Evolutionary conservation across 2,797 vertebrate species (phyloP).

Genomic region (Podarcis lilfordi): DNA sequence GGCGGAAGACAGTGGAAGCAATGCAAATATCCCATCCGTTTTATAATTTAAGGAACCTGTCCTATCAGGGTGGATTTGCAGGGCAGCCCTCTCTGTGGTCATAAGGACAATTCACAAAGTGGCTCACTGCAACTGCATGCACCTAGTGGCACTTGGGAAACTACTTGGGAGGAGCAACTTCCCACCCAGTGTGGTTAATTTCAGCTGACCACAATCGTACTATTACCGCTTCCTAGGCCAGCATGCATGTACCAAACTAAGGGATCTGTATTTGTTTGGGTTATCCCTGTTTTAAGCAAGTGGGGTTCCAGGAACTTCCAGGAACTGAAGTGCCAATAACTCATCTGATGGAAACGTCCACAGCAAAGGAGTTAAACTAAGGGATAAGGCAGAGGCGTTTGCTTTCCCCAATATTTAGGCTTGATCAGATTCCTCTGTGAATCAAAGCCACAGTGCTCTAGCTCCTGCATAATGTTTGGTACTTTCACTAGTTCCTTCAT

Average conservation of each 20-base stretch:
- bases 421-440: not conserved
- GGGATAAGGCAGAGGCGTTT: not conserved
- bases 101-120: not conserved
- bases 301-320: not conserved
- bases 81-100: not conserved
- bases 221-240: not conserved
- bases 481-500: not conserved
- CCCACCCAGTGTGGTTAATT: not conserved
- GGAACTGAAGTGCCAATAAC: not conserved
- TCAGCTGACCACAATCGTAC: not conserved
- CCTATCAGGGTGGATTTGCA: not conserved
- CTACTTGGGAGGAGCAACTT: not conserved
- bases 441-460: not conserved
- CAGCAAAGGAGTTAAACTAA: not conserved
- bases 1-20: not conserved
- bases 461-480: not conserved
- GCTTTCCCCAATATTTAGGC: not conserved
- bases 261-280: not conserved
- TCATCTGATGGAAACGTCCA: not conserved
- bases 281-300: not conserved
- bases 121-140: not conserved
- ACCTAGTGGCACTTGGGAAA: not conserved
- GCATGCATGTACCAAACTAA: not conserved
- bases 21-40: no score
- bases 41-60: not conserved